Base-by-base conservation (phyloP, 2,888 invertebrate species). In the Bruchidius siliquastri region DNA sequence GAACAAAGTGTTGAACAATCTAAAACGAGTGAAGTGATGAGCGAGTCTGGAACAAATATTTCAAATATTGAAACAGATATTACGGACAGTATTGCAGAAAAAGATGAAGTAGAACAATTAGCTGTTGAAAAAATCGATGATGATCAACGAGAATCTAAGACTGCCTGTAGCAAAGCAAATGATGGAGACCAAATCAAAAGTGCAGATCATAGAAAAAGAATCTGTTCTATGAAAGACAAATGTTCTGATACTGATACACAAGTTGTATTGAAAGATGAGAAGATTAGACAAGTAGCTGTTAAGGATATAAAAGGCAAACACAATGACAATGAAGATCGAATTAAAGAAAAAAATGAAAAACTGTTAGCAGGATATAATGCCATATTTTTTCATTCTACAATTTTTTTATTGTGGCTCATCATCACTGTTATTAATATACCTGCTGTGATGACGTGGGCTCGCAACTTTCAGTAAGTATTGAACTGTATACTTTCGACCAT, bases 381-480 rank as follows among this genome's bases (percentile, higher is more conserved):
- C 4, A 81, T 94, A 79, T 90, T 94, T 82, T 93, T 94, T 84
- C 94, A 95, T 82, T 89, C 94, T 81, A 90, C 92, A 75, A 84
- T 94, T 80, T 92, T 95, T 80, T 86, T 92, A 72, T 83, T 95
- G 79, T 92, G 93, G 90, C 83, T 90, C 72, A 83, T 91, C 20
- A 88, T 92, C 32, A 88, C 93, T 0, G 77, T 91, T n/a, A 86
- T 94, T 67, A 93, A 93, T 85, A 79, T 92, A 18, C 95, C 95
- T 0, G 90, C 91, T 68, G 89, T 92, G 20, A 84, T 95, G 68
- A 92, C 94, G 4, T 96, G 95, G 95, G 92, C 94, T 0, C 92
- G 91, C 82, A 94, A 93, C 87, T 93, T 92, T 80, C 90, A 90
- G 94, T 94, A 88, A 89, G 88, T 88, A 21, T n/a, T 69, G 21